These are phyloP conservation scores for Octonoba sinensis DNA, from an alignment of 2,888 invertebrate species.

Conservation along the genomic window DNA sequence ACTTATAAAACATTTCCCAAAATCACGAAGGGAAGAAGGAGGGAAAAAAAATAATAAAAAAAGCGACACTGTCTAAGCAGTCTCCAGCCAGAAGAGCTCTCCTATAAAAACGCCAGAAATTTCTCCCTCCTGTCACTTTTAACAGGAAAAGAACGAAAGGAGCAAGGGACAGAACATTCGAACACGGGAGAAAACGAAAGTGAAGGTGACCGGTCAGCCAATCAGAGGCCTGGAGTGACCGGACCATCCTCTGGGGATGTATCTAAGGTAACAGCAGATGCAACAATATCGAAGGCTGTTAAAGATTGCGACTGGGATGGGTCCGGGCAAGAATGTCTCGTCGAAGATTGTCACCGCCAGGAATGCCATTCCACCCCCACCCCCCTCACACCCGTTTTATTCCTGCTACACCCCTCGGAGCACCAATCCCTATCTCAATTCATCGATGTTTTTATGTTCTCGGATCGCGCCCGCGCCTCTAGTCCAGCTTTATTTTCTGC, in stretches of 20 bases:
- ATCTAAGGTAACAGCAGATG: conserved; percentile 58
- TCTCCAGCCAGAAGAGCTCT: too few relatives aligned
- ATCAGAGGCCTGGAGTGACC: conserved; percentile 48
- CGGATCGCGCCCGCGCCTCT: background rate
- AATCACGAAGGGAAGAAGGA: too few relatives aligned
- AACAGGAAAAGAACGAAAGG: conserved; percentile 16
- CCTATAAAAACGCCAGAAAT: conserved; percentile 54
- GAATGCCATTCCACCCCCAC: conserved; percentile 37
- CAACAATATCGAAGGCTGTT: conserved; percentile 60
- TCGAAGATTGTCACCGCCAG: conserved; percentile 52
- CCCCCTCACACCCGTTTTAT: conserved; percentile 22
- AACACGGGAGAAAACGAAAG: conserved; percentile 10
- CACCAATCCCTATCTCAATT: conserved; percentile 55
- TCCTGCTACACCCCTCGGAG: background rate
- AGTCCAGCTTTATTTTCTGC: conserved; percentile 4
- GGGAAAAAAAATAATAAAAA: too few relatives aligned
- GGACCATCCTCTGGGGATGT: conserved; percentile 61
- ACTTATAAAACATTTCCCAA: too few relatives aligned
- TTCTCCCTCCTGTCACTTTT: conserved; percentile 61
- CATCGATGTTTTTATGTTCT: conserved; percentile 44
- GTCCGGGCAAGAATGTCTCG: conserved; percentile 30
- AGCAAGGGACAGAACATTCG: background rate
- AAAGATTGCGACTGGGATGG: conserved; percentile 49
- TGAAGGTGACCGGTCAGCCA: conserved; percentile 39
- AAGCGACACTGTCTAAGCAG: too few relatives aligned